Base-by-base conservation (phyloP, 2,888 invertebrate species). In the Trachelus tabidus region DNA sequence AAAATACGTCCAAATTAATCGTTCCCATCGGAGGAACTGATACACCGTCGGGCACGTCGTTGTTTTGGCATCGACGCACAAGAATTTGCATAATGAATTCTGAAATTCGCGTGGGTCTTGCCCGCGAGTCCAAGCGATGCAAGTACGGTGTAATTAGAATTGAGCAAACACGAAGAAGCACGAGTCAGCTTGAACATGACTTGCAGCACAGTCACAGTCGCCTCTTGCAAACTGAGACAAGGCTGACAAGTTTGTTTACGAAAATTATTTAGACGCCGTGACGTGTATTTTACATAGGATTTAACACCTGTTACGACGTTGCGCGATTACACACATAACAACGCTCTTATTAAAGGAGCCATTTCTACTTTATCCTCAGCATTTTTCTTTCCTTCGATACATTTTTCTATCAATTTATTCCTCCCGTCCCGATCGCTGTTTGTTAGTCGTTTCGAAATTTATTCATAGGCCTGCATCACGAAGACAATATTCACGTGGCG, bases 11-110 rank as follows among this genome's bases (percentile, higher is more conserved):
- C 2, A 56, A 56, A 56, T 23, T 23, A 6, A 40, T 40, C 40
- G 40, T 15, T 56, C 9, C 15, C 56, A 23, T 56, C n/a, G n/a
- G 1, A 23, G 56, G 1, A 15, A 1, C 23, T 0, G 23, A 56
- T 9, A 23, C 56, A 15, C 9, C 1, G 40, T 15, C n/a, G n/a
- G 56, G 56, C 23, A 23, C 2, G 23, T 9, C 23, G 23, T 23
- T 40, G 23, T 40, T 56, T 56, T 56, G 56, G 23, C 56, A 56
- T 56, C 23, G 23, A 56, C 56, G 56, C 56, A 23, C 56, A 6
- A 56, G n/a, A 78, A 82, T 82, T 81, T 79, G 73, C 79, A 79
- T 79, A 81, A 82, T 76, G 79, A 80, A 82, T 79, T 79, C 75
- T n/a, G 56, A 78, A 80, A 77, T 80, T 75, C 79, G 82, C 77